A percentile compares a stretch with the other conserved stretches of the same genome.
Conservation (phyloP, 2,113 vertebrate genomes). For the Eurypyga helias region DNA sequence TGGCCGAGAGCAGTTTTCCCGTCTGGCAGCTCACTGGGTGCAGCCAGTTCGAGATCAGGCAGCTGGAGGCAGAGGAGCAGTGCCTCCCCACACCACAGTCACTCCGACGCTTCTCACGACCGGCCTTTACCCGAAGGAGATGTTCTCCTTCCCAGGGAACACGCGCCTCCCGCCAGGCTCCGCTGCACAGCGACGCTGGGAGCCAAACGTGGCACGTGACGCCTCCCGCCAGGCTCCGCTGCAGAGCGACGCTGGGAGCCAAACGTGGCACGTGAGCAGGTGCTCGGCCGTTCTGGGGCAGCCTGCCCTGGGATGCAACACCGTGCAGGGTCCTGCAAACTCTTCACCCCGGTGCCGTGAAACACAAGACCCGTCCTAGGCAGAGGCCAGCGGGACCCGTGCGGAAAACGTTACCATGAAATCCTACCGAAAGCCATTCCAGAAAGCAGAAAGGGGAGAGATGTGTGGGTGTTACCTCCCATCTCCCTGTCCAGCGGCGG, state of each 20-base stretch:
- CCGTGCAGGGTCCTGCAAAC: not conserved
- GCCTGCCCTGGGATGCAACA: no score
- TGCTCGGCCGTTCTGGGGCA: not conserved
- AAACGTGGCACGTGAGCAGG: not conserved
- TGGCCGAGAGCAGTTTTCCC: no score
- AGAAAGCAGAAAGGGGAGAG: rapidly evolving
- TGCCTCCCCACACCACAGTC: not conserved
- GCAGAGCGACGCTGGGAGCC: not conserved
- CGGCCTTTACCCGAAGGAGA: not conserved
- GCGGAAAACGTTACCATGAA: not conserved
- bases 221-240: not conserved
- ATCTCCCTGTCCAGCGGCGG: conserved; percentile 83
- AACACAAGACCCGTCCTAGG: rapidly evolving
- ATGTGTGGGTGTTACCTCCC: conserved; percentile 71
- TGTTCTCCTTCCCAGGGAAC: not conserved
- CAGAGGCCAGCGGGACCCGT: not conserved
- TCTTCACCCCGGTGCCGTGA: not conserved
- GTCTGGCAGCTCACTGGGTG: not conserved
- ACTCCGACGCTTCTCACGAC: not conserved
- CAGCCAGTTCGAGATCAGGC: not conserved
- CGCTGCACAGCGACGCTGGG: no score
- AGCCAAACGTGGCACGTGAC: no score
- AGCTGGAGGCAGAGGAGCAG: not conserved
- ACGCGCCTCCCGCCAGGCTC: no score
- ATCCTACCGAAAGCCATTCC: not conserved